These are phyloP conservation scores for Epizoanthus rinbou DNA, from an alignment of 92 coral and sea anemone species.

Conservation along the genomic window DNA sequence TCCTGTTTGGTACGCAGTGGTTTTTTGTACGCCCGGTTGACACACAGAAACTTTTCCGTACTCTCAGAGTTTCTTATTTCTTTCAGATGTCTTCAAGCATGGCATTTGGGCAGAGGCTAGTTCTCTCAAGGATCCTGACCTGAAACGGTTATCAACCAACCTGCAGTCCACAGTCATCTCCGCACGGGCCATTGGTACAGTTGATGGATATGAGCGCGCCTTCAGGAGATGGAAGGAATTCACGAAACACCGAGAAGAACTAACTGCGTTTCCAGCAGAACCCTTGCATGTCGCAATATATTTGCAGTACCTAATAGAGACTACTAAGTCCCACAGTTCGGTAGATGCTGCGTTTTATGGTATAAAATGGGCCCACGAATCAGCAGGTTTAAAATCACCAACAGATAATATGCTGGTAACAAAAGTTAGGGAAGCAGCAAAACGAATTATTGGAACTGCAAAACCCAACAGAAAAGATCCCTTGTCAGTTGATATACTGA, in stretches of 20 bases:
- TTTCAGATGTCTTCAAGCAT: conserved; percentile 4
- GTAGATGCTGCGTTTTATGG: conserved; percentile 12
- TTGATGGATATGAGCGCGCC: conserved; percentile 5
- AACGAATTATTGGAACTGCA: too few species aligned
- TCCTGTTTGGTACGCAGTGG: conserved; percentile 19
- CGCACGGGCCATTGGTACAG: background rate
- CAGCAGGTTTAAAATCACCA: conserved; percentile 4
- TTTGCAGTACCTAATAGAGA: conserved; percentile 2
- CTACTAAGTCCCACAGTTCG: background rate
- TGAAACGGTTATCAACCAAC: conserved; percentile 5
- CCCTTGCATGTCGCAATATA: background rate
- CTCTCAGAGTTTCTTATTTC: background rate
- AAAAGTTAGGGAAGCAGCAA: background rate
- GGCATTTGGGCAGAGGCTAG: background rate
- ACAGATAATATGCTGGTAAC: background rate
- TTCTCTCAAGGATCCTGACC: conserved; percentile 4
- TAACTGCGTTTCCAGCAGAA: background rate
- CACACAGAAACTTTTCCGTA: background rate
- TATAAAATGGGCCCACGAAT: conserved; percentile 12
- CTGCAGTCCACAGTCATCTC: background rate
- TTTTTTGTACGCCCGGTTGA: conserved; percentile 1
- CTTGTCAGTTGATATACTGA: conserved; percentile 1
- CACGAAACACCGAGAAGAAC: conserved; percentile 8
- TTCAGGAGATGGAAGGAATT: conserved; percentile 9
- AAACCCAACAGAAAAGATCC: background rate